phyloP scores from a whole-genome alignment of 2,888 invertebrate species.

The Gonocerus acuteangulatus region DNA sequence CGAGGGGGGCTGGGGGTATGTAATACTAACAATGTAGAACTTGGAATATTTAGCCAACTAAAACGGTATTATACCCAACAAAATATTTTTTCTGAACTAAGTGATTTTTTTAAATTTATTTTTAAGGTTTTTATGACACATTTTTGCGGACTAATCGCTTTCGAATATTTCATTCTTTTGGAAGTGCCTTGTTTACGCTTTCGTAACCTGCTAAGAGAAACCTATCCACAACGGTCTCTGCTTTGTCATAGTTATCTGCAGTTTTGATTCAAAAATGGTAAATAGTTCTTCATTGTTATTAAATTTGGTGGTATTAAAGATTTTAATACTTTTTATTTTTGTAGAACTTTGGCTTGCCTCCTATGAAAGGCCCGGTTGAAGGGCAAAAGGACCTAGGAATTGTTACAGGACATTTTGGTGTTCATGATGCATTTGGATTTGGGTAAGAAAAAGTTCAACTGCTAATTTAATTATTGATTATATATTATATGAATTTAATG shows the following conservation, averaged over 20 bases:
- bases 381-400: slow-evolving; percentile 45
- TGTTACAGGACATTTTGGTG: slow-evolving; percentile 54
- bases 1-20: too few relatives aligned
- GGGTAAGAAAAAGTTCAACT: slow-evolving; percentile 43
- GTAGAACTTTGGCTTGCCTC: slow-evolving; percentile 60
- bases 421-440: slow-evolving; percentile 55
- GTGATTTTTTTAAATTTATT: too few relatives aligned
- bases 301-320: neutral
- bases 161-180: too few relatives aligned
- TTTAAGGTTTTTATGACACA: too few relatives aligned
- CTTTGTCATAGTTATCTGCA: slow-evolving; percentile 6
- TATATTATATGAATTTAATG: slow-evolving; percentile 1
- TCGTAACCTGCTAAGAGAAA: too few relatives aligned
- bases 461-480: neutral
- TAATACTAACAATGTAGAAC: too few relatives aligned
- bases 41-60: too few relatives aligned
- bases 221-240: too few relatives aligned
- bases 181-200: too few relatives aligned
- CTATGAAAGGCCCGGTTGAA: slow-evolving; percentile 53
- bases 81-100: too few relatives aligned
- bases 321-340: slow-evolving; percentile 32
- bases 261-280: neutral
- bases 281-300: neutral
- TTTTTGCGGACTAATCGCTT: too few relatives aligned
- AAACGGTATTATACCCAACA: too few relatives aligned